Conservation (phyloP, 2,797 vertebrate species). For the Pipistrellus nathusii region DNA sequence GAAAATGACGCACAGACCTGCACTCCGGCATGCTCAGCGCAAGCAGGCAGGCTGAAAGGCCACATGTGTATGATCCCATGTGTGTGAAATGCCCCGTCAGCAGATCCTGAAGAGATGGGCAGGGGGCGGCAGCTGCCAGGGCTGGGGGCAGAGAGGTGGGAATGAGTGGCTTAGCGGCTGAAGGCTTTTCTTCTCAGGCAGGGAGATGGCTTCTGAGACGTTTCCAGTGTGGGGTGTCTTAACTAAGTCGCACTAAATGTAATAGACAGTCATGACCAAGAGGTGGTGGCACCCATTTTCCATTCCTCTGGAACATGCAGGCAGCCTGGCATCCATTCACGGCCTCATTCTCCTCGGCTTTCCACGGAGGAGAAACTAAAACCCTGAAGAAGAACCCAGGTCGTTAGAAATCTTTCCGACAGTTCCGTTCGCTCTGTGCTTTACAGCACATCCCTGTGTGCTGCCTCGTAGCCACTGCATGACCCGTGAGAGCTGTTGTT, state of each 20-base stretch:
- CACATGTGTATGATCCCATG: not conserved
- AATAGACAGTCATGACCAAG: not conserved
- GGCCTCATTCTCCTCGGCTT: not conserved
- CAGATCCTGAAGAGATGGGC: not conserved
- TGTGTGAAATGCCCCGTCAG: not conserved
- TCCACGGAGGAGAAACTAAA: not conserved
- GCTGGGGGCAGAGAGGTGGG: too few species aligned
- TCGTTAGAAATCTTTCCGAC: not conserved
- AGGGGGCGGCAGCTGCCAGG: not conserved
- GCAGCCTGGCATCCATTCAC: not conserved
- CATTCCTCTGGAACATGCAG: too few species aligned
- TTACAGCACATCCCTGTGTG: fast-evolving
- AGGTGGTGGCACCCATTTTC: not conserved
- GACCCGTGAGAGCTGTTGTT: not conserved
- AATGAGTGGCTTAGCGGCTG: not conserved
- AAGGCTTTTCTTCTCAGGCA: not conserved
- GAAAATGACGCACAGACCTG: not conserved
- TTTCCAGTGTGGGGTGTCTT: not conserved
- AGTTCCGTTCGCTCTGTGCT: not conserved
- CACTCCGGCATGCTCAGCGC: not conserved
- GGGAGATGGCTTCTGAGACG: not conserved
- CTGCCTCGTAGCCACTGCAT: fast-evolving
- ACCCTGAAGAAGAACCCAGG: too few species aligned
- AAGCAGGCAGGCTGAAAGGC: not conserved
- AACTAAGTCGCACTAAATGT: not conserved